Base-by-base conservation (phyloP, 2,113 vertebrate genomes). In the Aix galericulata region DNA sequence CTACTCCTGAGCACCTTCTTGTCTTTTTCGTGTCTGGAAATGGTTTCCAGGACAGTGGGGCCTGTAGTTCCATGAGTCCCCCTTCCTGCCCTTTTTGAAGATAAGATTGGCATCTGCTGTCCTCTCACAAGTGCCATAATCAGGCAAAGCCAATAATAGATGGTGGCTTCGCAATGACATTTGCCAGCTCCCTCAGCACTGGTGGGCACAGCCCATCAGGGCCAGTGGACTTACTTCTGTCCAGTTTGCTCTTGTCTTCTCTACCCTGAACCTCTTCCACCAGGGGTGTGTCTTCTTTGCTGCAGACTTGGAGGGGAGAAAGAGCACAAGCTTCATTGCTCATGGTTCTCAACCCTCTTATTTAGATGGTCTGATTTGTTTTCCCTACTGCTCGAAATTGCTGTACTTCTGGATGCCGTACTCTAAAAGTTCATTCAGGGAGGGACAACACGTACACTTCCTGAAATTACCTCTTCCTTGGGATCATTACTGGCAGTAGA, bases 121-220 rank as follows among this genome's bases (percentile, higher is more conserved):
- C 34, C 42, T 64, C 31, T 53, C 32, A 6, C 36, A 25, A 0
- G 77, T 0, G 2, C 55, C 11, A 3, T 52, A 25, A 21, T 56
- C 20, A 52, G 7, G 42, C 42, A 67, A 31, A 67, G 20, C 6
- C 40, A 40, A 40, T 46, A 25, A n/a, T 5, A 20, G n/a, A 34
- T 12, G 32, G 7, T 44, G 46, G 31, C 42, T 40, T 74, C 18
- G 27, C 52, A 42, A 5, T 50, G 31, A 50, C 52, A 31, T 31
- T 52, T 58, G 20, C 59, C 31, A 50, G 52, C 31, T 66, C 23
- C 50, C 42, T 36, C 22, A 58, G 31, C 20, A 34, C 13, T 42
- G 1, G 2, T 50, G 42, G 44, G 10, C 59, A 21, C 59, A 81
- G 44, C 60, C 25, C 17, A 15, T 50, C 29, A 67, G 59, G 56